Base-by-base conservation (phyloP, 2,888 invertebrate genomes). In the Acanthacorydalis orientalis region DNA sequence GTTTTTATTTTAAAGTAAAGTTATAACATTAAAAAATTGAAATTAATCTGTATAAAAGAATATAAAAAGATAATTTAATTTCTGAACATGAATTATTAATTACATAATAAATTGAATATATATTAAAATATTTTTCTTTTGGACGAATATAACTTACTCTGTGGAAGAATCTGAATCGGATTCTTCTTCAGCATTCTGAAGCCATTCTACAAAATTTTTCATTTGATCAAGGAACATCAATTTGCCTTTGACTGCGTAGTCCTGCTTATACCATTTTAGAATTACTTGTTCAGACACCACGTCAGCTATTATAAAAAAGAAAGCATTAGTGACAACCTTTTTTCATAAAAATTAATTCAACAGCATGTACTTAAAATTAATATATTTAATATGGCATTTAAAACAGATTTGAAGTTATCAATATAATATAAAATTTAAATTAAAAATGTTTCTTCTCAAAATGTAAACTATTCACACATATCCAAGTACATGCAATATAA, bases 221-320 rank as follows among this genome's bases (percentile, higher is more conserved):
- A 93, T 95, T 74, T 96, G 95, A 63, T 93, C 93, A 58, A 95
- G 80, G 76, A 96, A 96, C 75, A 93, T 87, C 77, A 90, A 84
- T 74, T 95, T 95, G 57, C 96, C 96, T 72, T 95, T 96, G 57
- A 78, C 73, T 55, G 88, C 88, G 72, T 90, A 92, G 56, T 85
- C 80, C 57, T 92, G 91, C 66, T 88, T 88, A 73, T 89, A 95
- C 95, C 96, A 96, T 69, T 88, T 90, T 59, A 95, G 73, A 64
- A 96, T 92, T 54, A 85, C 83, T 71, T 91, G 93, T 73, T 96
- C 96, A 31, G 90, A 88, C 56, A 96, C 75, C 52, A 96, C 88
- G 67, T 95, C 92, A 60, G 83, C 83, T 83, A 61, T 7, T 67
- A 65, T 51, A 51, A 53, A 23, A 23, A 23, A 23, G 6, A 23